Evolutionary conservation across 2,113 vertebrate species (phyloP).

Genomic region (Phyllopteryx taeniolatus): DNA sequence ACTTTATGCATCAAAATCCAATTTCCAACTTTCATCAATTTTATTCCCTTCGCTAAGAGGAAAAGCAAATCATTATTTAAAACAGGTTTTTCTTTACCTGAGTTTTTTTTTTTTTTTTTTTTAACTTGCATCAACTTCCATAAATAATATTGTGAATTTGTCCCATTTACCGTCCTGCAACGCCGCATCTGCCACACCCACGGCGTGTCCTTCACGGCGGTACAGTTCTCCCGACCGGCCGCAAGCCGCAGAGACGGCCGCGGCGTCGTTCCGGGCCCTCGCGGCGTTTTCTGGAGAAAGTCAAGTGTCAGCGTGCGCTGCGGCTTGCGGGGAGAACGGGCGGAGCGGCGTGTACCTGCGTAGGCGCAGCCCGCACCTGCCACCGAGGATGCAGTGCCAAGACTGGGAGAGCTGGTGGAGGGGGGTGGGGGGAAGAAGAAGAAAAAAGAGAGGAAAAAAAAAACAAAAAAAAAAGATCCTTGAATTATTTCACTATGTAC

Average conservation of each 20-base stretch:
- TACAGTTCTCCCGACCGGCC: slow-evolving; percentile 44
- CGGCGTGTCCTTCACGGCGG: slow-evolving; percentile 6
- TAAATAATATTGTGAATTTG: not conserved
- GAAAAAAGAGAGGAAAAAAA: not conserved
- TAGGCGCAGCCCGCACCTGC: slow-evolving; percentile 28
- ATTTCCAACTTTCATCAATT: no score
- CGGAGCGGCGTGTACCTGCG: slow-evolving; percentile 53
- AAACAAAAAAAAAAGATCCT: no score
- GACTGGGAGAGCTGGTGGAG: slow-evolving; percentile 38
- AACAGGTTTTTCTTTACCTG: no score
- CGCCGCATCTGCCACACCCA: slow-evolving; percentile 67
- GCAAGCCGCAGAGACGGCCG: slow-evolving; percentile 41
- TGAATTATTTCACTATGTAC: no score
- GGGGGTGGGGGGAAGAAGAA: no score
- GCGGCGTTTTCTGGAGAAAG: slow-evolving; percentile 47
- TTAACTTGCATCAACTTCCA: no score
- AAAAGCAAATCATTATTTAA: no score
- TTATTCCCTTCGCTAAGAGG: no score
- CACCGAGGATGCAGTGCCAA: slow-evolving; percentile 41
- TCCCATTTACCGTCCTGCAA: slow-evolving; percentile 67
- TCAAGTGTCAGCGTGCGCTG: not conserved
- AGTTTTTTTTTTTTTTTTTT: no score
- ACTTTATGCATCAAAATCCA: no score
- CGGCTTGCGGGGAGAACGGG: not conserved
- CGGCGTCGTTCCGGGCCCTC: slow-evolving; percentile 43